Evolutionary conservation across 2,888 invertebrate genomes (phyloP).

Genomic region (Tenthredo amoena): DNA sequence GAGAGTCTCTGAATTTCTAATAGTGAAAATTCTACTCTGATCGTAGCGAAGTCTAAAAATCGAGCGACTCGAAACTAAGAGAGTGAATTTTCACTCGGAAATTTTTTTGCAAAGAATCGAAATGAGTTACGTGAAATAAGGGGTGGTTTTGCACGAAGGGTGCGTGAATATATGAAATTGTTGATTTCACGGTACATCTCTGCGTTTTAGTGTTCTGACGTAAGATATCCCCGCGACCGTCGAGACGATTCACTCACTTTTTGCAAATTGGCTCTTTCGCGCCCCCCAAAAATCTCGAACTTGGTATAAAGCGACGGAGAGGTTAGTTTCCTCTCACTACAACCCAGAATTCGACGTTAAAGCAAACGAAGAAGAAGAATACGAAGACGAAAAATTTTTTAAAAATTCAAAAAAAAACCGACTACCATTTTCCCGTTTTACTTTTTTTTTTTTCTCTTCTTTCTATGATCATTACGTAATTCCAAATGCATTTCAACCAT

Average conservation of each 20-base stretch:
- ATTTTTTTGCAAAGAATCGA: neutral
- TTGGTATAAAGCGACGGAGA: neutral
- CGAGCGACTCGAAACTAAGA: too few relatives aligned
- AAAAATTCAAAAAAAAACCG: neutral
- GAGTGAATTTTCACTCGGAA: too few relatives aligned
- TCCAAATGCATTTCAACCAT: constrained; percentile 17
- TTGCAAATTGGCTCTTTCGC: neutral
- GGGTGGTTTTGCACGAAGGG: neutral
- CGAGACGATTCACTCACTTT: neutral
- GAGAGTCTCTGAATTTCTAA: neutral
- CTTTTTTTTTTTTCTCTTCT: too few relatives aligned
- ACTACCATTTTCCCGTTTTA: neutral
- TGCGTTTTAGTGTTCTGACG: neutral
- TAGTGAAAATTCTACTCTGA: too few relatives aligned
- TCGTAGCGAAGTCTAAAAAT: too few relatives aligned
- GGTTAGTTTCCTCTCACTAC: neutral
- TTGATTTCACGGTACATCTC: constrained; percentile 7
- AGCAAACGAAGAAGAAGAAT: neutral
- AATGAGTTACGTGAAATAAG: neutral
- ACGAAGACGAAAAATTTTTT: neutral
- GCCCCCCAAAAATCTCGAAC: neutral
- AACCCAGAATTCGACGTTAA: neutral
- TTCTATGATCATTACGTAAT: neutral
- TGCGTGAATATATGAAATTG: neutral
- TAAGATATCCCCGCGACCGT: neutral